These are phyloP conservation scores for Erythrolamprus reginae DNA, from an alignment of 2,113 vertebrate genomes.

Conservation along the genomic window DNA sequence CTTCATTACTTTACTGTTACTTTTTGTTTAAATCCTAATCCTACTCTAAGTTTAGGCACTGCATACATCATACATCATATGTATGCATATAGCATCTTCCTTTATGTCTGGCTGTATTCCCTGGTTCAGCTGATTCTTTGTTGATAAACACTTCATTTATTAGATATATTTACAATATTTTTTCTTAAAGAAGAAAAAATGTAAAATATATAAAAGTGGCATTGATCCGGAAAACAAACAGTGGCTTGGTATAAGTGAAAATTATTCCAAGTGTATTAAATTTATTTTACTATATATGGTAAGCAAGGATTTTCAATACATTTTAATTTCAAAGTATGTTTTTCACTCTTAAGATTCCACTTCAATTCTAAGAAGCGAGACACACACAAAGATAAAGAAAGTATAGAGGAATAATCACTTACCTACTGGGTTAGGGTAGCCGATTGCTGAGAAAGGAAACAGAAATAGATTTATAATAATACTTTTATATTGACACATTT, in stretches of 20 bases:
- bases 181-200: not conserved
- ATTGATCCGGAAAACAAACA: not conserved
- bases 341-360: not conserved
- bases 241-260: not conserved
- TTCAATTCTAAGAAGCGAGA: not conserved
- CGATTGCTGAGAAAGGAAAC: slow-evolving; percentile 60
- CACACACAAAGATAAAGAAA: slow-evolving; percentile 8
- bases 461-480: slow-evolving; percentile 48
- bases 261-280: not conserved
- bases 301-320: not conserved
- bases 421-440: slow-evolving; percentile 64
- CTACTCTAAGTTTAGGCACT: not conserved
- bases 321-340: not conserved
- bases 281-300: not conserved
- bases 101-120: not conserved
- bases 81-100: not conserved
- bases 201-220: not conserved
- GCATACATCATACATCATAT: not conserved
- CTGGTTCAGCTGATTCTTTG: not conserved
- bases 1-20: not conserved
- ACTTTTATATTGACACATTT: slow-evolving; percentile 9
- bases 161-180: not conserved
- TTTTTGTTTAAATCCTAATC: not conserved
- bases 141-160: not conserved
- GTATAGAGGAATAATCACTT: slow-evolving; percentile 30